Conservation (phyloP, 2,797 vertebrate genomes). For the Centroberyx gerrardi region DNA sequence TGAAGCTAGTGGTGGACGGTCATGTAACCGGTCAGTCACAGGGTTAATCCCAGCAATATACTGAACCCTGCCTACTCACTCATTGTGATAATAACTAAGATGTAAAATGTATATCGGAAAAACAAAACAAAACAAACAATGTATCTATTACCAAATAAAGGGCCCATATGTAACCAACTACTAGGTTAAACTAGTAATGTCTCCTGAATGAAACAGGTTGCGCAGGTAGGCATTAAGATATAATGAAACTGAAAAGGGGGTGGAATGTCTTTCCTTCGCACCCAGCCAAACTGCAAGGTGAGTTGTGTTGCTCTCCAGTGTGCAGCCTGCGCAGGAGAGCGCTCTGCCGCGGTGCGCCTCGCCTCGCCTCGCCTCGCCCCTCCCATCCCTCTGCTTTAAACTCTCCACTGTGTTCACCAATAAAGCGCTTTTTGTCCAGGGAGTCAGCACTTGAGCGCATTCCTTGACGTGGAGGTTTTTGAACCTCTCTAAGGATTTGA, state of each 20-base stretch:
- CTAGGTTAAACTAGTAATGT: neutral
- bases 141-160: neutral
- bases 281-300: conserved; percentile 62
- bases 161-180: neutral
- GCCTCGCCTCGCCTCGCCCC: conserved; percentile 61
- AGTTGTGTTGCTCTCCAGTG: conserved; percentile 40
- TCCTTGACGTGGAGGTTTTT: conserved; percentile 75
- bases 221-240: conserved; percentile 51
- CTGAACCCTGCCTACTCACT: too few relatives aligned
- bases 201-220: conserved; percentile 61
- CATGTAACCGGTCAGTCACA: too few relatives aligned
- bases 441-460: conserved; percentile 76
- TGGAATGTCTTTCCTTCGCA: conserved; percentile 45
- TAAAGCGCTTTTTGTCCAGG: conserved; percentile 80
- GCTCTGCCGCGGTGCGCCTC: conserved; percentile 45
- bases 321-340: conserved; percentile 50
- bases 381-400: conserved; percentile 69
- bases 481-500: conserved; percentile 66
- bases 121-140: neutral
- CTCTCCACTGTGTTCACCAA: conserved; percentile 72
- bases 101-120: neutral
- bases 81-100: too few relatives aligned
- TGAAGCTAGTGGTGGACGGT: too few relatives aligned
- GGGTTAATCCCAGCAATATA: too few relatives aligned
- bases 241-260: conserved; percentile 14